Evolutionary conservation across 2,797 vertebrate genomes (phyloP).

Genomic region (Acipenser oxyrinchus): DNA sequence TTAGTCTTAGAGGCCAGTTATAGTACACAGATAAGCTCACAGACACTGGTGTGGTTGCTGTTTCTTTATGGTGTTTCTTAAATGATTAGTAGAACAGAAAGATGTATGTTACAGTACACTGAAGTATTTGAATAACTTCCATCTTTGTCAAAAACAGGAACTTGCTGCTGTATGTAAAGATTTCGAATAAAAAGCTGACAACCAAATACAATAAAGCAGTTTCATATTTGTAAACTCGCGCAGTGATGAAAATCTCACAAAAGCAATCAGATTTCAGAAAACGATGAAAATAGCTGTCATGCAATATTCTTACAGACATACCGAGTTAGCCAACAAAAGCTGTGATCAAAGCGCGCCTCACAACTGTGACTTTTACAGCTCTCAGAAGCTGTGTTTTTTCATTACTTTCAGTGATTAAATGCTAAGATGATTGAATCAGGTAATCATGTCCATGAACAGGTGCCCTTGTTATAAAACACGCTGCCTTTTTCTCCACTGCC

Average conservation of each 20-base stretch:
- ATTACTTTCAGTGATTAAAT: conserved; percentile 54
- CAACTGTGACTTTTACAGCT: conserved; percentile 35
- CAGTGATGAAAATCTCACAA: background rate
- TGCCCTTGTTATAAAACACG: conserved; percentile 42
- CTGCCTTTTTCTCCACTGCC: conserved; percentile 32
- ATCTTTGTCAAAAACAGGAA: background rate
- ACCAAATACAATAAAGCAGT: background rate
- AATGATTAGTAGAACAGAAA: too few species aligned
- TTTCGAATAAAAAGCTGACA: background rate
- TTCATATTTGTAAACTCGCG: background rate
- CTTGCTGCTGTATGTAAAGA: background rate
- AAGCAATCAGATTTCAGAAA: background rate
- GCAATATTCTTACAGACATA: conserved; percentile 29
- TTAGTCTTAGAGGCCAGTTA: too few species aligned
- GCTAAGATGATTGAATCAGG: conserved; percentile 47
- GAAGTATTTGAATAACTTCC: background rate
- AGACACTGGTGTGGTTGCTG: too few species aligned
- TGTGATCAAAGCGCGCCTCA: conserved; percentile 49
- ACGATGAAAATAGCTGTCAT: background rate
- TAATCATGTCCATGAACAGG: conserved; percentile 49
- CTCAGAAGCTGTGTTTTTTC: conserved; percentile 41
- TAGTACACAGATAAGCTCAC: too few species aligned
- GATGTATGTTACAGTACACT: too few species aligned
- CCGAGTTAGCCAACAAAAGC: conserved; percentile 41
- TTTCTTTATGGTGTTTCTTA: too few species aligned